Percentiles rank a stretch among this genome's conserved stretches.
phyloP scores from a whole-genome alignment of 2,113 vertebrate genomes.

The Lanius ludovicianus region DNA sequence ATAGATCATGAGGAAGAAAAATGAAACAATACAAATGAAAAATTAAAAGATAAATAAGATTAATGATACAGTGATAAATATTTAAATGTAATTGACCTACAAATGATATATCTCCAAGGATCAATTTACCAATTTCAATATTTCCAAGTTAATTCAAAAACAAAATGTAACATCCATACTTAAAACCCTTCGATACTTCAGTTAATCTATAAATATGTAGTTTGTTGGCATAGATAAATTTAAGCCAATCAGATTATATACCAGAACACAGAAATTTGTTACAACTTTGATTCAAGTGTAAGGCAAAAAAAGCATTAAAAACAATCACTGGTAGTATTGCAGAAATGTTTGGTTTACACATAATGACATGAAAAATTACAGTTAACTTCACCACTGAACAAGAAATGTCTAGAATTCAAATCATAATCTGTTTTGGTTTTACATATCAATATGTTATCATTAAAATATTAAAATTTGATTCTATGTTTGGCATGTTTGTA shows the following conservation, averaged over 20 bases:
- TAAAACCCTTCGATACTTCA: not conserved
- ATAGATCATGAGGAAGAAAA: not conserved
- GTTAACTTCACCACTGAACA: not conserved
- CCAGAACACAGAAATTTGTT: not conserved
- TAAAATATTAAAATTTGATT: not conserved
- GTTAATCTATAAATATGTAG: not conserved
- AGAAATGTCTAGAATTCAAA: not conserved
- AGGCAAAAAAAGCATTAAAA: not conserved
- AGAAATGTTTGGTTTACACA: not conserved
- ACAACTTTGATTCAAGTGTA: not conserved
- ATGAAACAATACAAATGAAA: not conserved
- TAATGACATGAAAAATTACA: not conserved
- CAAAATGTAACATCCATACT: not conserved
- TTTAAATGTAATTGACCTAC: not conserved
- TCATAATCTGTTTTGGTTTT: not conserved
- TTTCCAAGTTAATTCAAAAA: not conserved
- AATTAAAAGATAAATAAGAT: not conserved
- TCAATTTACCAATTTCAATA: not conserved
- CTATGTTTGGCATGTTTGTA: not conserved
- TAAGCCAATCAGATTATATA: not conserved
- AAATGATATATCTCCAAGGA: not conserved
- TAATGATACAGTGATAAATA: not conserved
- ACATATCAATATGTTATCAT: not conserved
- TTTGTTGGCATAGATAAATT: not conserved
- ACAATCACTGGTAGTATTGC: rapidly evolving